A percentile compares a stretch with the other conserved stretches of the same genome.
Conservation (phyloP, 2,113 vertebrate species). For the Odobenus rosmarus region DNA sequence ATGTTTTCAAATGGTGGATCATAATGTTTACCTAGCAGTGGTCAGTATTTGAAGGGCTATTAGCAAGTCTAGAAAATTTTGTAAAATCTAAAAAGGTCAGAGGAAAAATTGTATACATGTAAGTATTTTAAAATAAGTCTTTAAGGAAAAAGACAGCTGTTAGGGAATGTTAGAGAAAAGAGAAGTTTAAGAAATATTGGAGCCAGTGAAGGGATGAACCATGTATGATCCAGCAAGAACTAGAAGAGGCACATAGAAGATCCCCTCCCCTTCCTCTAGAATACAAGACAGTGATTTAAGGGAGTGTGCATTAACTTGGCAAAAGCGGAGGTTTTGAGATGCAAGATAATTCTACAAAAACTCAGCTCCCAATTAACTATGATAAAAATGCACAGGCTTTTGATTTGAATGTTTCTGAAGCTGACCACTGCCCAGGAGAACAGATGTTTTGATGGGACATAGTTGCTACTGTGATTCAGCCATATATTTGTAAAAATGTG, state of each 20-base stretch:
- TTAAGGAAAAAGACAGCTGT: background rate
- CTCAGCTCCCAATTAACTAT: background rate
- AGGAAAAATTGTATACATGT: background rate
- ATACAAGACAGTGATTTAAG: background rate
- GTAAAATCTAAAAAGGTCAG: background rate
- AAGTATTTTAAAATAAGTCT: background rate
- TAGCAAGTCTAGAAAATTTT: background rate
- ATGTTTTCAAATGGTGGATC: background rate
- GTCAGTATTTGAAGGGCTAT: background rate
- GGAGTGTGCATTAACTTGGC: background rate
- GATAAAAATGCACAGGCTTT: background rate
- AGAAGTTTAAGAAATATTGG: background rate
- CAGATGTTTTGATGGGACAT: background rate
- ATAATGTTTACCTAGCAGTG: background rate
- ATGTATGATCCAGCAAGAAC: background rate
- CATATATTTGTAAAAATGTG: background rate
- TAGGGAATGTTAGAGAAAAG: background rate
- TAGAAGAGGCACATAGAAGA: background rate
- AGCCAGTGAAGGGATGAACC: accelerated
- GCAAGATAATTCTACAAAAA: background rate
- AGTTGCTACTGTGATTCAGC: background rate
- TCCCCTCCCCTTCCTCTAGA: background rate
- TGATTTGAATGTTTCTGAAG: background rate
- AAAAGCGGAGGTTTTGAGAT: background rate
- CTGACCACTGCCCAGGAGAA: background rate